Base-by-base conservation (phyloP, 2,888 invertebrate genomes). In the Erannis defoliaria region DNA sequence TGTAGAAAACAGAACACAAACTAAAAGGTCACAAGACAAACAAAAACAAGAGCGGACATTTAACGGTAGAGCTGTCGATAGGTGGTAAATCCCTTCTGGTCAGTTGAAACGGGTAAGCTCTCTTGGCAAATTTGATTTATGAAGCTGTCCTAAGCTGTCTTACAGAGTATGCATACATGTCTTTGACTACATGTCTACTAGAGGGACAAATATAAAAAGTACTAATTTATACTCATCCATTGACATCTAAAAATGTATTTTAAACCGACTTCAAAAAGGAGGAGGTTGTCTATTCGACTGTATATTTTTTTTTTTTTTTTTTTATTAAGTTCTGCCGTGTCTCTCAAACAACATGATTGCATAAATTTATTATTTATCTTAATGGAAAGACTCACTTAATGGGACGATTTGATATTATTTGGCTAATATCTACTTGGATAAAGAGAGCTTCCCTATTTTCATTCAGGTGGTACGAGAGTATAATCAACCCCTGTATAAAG, bases 21-120 rank as follows among this genome's bases (percentile, higher is more conserved):
- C 72, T 73, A 75, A 77, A 70, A 78, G 76, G 64, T 71, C 70
- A 78, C 62, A 73, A 66, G 38, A 80, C 76, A 76, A 64, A 67
- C 62, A 75, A 64, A 74, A 64, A 82, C 70, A 76, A 72, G 72
- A 78, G 76, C 76, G 67, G 70, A 81, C 80, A 81, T 76, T 71
- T 63, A 79, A 78, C 75, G 76, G 78, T 75, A 77, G 78, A 76
- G 72, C 73, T 73, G 79, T 76, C 75, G 78, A 79, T 75, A 76
- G 75, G 72, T 73, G 64, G 72, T 68, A 65, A 74, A 69, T 68
- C 72, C 73, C 71, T 74, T 61, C 59, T 64, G 66, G 59, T 66
- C 54, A 62, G 64, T 58, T 70, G 66, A 45, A 61, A 61, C 42
- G 65, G 66, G 70, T 69, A 66, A 68, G 64, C 68, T 68, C 68